phyloP scores from a whole-genome alignment of 2,113 vertebrate species.

The Barbus barbus region DNA sequence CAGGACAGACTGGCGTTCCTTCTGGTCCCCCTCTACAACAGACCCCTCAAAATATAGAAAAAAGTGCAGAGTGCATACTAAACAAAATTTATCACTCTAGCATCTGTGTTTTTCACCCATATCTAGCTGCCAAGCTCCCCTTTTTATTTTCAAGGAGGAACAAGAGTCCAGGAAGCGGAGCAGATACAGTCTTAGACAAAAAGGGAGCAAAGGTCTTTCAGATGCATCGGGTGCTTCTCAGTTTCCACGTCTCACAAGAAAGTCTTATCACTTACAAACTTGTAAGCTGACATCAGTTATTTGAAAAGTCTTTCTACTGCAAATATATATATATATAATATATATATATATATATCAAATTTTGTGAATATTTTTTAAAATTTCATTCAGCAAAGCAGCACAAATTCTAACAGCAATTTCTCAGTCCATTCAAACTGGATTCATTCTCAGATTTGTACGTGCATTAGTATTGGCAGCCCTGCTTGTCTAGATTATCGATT shows the following conservation, averaged over 20 bases:
- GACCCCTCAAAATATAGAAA: conserved; percentile 48
- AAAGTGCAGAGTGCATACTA: conserved; percentile 46
- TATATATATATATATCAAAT: background rate
- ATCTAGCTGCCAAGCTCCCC: conserved; percentile 20
- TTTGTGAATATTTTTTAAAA: too few relatives aligned
- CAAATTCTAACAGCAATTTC: background rate
- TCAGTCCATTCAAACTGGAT: background rate
- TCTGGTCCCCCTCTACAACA: conserved; percentile 56
- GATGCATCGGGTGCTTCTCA: background rate
- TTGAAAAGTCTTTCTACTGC: background rate
- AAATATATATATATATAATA: background rate
- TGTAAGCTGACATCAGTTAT: background rate
- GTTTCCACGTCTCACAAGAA: background rate
- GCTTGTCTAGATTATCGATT: background rate
- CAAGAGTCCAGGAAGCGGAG: background rate
- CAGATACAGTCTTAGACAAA: background rate
- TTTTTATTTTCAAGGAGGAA: conserved; percentile 29
- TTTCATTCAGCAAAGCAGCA: background rate
- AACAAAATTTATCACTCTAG: conserved; percentile 53
- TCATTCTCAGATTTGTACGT: background rate
- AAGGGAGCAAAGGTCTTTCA: background rate
- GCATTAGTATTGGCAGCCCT: background rate
- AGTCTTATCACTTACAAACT: background rate
- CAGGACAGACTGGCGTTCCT: conserved; percentile 63
- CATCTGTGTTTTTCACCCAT: conserved; percentile 24